Evolutionary conservation across 2,888 invertebrate genomes (phyloP).

Genomic region (Drosophila pegasa): DNA sequence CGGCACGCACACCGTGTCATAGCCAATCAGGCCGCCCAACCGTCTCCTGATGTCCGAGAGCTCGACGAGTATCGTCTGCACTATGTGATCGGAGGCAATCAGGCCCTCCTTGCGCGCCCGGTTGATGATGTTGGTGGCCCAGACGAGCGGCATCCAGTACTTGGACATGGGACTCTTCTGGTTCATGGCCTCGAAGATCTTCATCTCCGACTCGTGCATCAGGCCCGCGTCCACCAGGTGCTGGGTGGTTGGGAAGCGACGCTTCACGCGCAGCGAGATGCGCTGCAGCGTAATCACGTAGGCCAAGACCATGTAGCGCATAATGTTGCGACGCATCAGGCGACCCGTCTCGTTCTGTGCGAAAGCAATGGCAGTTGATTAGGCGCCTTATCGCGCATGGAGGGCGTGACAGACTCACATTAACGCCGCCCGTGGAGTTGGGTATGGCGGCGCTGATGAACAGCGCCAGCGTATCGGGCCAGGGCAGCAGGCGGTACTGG

Average conservation of each 20-base stretch:
- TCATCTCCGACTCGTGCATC: conserved; percentile 96
- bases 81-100: conserved; percentile 95
- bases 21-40: conserved; percentile 93
- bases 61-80: conserved; percentile 95
- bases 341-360: conserved; percentile 93
- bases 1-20: conserved; percentile 96
- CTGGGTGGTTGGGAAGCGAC: conserved; percentile 94
- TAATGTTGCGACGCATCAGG: conserved; percentile 95
- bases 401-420: conserved; percentile 59
- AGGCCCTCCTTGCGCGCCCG: conserved; percentile 93
- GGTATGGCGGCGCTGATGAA: conserved; percentile 96
- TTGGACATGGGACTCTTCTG: conserved; percentile 95
- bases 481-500: conserved; percentile 95
- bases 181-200: conserved; percentile 95
- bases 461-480: conserved; percentile 96
- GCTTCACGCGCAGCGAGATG: conserved; percentile 94
- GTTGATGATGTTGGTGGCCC: conserved; percentile 96
- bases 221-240: conserved; percentile 96
- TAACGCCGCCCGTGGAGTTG: conserved; percentile 87
- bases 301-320: conserved; percentile 94
- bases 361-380: neutral
- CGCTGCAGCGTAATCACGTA: conserved; percentile 95
- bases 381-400: conserved; percentile 1
- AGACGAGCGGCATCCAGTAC: conserved; percentile 97
- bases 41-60: conserved; percentile 94